phyloP scores from a whole-genome alignment of 2,888 invertebrate species.

The Venusia cambrica region DNA sequence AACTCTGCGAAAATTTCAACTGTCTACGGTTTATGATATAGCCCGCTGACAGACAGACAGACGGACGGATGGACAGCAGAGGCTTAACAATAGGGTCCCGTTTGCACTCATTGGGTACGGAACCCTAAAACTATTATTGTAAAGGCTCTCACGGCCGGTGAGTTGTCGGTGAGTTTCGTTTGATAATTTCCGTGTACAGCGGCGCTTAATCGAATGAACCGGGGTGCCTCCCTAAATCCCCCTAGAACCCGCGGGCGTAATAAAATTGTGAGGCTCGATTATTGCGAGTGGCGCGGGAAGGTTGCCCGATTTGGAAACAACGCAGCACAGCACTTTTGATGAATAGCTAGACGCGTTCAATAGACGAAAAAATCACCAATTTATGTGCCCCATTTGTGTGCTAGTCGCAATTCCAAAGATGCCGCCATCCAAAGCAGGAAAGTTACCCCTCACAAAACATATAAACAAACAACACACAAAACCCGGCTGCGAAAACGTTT shows the following conservation, averaged over 20 bases:
- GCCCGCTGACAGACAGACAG: no score
- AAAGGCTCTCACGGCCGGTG: constrained; percentile 70
- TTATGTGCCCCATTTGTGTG: no score
- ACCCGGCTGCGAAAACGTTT: constrained; percentile 7
- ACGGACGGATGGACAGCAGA: no score
- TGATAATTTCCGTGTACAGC: constrained; percentile 76
- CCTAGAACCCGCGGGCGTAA: constrained; percentile 38
- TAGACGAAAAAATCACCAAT: no score
- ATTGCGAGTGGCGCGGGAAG: constrained; percentile 42
- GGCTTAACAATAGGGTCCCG: no score
- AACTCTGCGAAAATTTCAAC: no score
- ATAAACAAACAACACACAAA: no score
- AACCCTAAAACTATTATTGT: constrained; percentile 78
- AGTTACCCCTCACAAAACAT: no score
- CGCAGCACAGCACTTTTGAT: constrained; percentile 29
- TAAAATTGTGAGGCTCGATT: constrained; percentile 65
- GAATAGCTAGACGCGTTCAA: constrained; percentile 9
- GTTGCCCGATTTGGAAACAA: constrained; percentile 41
- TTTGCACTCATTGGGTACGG: no score
- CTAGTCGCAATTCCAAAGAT: constrained; percentile 2
- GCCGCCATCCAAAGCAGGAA: background rate
- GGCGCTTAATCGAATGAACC: constrained; percentile 76
- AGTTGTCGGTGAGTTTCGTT: constrained; percentile 75
- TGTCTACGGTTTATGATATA: no score
- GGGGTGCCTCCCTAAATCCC: constrained; percentile 33